phyloP scores from a whole-genome alignment of 2,888 invertebrate genomes.

The Dynastes tityus region DNA sequence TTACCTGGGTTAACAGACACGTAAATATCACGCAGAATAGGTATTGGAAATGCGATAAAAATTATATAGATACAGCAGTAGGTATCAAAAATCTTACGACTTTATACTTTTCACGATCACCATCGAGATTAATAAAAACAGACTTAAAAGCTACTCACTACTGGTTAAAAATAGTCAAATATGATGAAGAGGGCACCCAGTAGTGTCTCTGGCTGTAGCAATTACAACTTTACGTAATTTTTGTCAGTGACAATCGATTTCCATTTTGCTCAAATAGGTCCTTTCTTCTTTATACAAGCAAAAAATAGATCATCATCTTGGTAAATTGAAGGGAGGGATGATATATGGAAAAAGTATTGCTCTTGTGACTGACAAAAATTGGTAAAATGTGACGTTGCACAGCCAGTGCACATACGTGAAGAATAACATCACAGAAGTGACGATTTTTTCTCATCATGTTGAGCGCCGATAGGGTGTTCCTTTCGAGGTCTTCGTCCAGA shows the following conservation, averaged over 20 bases:
- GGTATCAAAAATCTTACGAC: conserved; percentile 46
- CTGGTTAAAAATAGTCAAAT: conserved; percentile 68
- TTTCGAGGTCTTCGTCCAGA: conserved; percentile 75
- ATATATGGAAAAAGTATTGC: not conserved
- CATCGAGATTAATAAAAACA: conserved; percentile 55
- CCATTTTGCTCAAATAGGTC: conserved; percentile 41
- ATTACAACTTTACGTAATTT: conserved; percentile 64
- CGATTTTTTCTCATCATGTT: conserved; percentile 87
- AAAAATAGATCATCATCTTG: conserved; percentile 25
- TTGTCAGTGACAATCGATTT: conserved; percentile 54
- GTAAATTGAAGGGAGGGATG: not conserved
- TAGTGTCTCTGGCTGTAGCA: conserved; percentile 70
- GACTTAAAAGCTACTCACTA: conserved; percentile 71
- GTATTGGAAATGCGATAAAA: conserved; percentile 48
- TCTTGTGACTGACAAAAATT: conserved; percentile 60
- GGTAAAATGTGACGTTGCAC: conserved; percentile 61
- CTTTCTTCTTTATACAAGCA: conserved; percentile 20
- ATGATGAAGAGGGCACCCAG: conserved; percentile 68
- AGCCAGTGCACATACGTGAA: conserved; percentile 79
- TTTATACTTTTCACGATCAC: conserved; percentile 36
- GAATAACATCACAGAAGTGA: conserved; percentile 89
- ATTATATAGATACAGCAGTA: conserved; percentile 32
- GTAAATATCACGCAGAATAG: conserved; percentile 39
- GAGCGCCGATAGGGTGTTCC: conserved; percentile 78
- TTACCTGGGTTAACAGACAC: conserved; percentile 25